phyloP scores from a whole-genome alignment of 2,888 invertebrate species.

The Caenorhabditis sp. region DNA sequence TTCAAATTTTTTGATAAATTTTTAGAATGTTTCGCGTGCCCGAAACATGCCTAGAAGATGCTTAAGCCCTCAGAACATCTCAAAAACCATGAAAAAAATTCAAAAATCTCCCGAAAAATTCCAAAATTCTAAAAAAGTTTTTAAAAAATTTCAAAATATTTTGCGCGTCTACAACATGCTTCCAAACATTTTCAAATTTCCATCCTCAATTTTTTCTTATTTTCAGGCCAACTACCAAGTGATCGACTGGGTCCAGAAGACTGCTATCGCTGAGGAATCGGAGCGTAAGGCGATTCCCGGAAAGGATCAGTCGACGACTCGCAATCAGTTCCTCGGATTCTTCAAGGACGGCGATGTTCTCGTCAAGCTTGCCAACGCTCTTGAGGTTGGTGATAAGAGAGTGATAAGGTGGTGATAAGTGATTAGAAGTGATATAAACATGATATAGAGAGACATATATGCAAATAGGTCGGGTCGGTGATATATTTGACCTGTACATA shows the following conservation, averaged over 20 bases:
- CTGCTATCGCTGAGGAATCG: constrained; percentile 75
- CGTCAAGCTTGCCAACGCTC: constrained; percentile 78
- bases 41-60: too few species aligned
- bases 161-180: too few species aligned
- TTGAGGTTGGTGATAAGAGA: constrained; percentile 62
- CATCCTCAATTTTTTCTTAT: neutral
- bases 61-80: too few species aligned
- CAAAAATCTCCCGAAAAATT: too few species aligned
- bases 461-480: neutral
- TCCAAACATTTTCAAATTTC: neutral
- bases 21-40: too few species aligned
- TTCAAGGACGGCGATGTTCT: constrained; percentile 79
- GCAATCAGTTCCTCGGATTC: constrained; percentile 79
- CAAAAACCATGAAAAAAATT: too few species aligned
- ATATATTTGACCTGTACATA: too few species aligned
- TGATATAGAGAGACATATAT: too few species aligned
- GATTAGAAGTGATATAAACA: too few species aligned
- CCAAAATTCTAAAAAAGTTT: too few species aligned
- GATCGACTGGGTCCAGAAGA: constrained; percentile 77
- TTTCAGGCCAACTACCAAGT: constrained; percentile 78
- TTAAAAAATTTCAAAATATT: too few species aligned
- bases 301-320: constrained; percentile 77
- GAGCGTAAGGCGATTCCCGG: constrained; percentile 76
- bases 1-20: too few species aligned
- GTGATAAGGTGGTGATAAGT: neutral